These are phyloP conservation scores for Strongylocentrotus purpuratus DNA, from an alignment of 35 echinoderm and acorn worm species.

Conservation along the genomic window DNA sequence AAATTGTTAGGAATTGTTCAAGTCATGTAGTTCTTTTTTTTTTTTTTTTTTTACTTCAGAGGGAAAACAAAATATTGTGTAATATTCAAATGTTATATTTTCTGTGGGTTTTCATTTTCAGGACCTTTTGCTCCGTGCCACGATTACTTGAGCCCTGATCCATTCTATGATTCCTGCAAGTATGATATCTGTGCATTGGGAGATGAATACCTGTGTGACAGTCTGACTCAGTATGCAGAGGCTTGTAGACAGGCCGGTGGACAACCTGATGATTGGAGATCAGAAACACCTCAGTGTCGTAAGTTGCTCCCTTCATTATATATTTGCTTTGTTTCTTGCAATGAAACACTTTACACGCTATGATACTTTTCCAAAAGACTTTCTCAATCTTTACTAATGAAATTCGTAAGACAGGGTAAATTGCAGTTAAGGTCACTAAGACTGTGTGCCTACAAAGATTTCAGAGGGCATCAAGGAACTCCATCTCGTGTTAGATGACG, in stretches of 20 bases:
- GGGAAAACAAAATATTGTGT: no score
- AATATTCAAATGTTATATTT: not conserved
- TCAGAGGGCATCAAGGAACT: not conserved
- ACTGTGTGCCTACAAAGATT: no score
- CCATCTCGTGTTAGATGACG: not conserved
- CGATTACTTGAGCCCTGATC: constrained; percentile 53
- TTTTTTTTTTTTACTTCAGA: no score
- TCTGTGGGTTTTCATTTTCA: not conserved
- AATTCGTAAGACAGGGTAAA: no score
- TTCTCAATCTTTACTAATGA: no score
- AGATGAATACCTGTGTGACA: constrained; percentile 80
- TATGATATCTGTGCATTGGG: constrained; percentile 92
- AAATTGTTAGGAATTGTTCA: no score
- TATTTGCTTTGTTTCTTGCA: no score
- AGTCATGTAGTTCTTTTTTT: no score
- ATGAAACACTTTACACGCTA: no score
- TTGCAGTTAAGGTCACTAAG: no score
- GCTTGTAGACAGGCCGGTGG: constrained; percentile 68
- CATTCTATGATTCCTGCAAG: constrained; percentile 70
- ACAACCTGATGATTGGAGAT: constrained; percentile 67
- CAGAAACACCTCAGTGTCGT: constrained; percentile 67
- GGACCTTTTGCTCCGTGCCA: constrained; percentile 85
- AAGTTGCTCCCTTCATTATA: constrained; percentile 8
- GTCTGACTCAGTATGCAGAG: constrained; percentile 66
- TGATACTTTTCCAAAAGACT: no score